These are phyloP conservation scores for Troides oblongomaculatus DNA, from an alignment of 2,888 invertebrate species.

Conservation along the genomic window DNA sequence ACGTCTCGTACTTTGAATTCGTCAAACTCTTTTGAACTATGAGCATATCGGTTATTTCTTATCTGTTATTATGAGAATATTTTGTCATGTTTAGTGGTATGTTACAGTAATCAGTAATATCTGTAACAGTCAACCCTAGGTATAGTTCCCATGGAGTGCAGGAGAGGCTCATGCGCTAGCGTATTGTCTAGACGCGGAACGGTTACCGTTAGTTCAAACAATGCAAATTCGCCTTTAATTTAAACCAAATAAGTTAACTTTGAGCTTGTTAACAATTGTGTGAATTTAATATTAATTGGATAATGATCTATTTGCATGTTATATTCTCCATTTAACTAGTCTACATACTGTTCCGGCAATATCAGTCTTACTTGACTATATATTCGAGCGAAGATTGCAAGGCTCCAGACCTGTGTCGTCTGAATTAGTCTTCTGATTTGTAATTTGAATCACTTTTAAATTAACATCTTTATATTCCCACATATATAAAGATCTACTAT, in stretches of 20 bases:
- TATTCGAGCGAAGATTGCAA: constrained; percentile 8
- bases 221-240: constrained; percentile 18
- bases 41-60: too few relatives aligned
- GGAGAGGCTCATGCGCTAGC: constrained; percentile 47
- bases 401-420: constrained; percentile 30
- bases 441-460: constrained; percentile 28
- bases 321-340: constrained; percentile 6
- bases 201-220: constrained; percentile 31
- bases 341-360: constrained; percentile 33
- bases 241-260: constrained; percentile 9
- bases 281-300: constrained; percentile 26
- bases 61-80: too few relatives aligned
- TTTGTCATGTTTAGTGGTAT: neutral
- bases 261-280: constrained; percentile 2
- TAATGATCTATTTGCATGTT: constrained; percentile 30
- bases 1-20: too few relatives aligned
- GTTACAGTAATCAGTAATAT: neutral
- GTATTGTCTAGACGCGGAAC: constrained; percentile 68
- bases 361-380: constrained; percentile 34
- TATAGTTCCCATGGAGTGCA: constrained; percentile 64
- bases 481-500: constrained; percentile 6
- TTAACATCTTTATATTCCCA: constrained; percentile 28
- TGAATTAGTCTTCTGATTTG: constrained; percentile 21
- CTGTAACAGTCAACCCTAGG: constrained; percentile 44
- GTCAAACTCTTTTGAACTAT: too few relatives aligned